Base-by-base conservation (phyloP, 1,140 invertebrate species). In the Heliconius nattereri region DNA sequence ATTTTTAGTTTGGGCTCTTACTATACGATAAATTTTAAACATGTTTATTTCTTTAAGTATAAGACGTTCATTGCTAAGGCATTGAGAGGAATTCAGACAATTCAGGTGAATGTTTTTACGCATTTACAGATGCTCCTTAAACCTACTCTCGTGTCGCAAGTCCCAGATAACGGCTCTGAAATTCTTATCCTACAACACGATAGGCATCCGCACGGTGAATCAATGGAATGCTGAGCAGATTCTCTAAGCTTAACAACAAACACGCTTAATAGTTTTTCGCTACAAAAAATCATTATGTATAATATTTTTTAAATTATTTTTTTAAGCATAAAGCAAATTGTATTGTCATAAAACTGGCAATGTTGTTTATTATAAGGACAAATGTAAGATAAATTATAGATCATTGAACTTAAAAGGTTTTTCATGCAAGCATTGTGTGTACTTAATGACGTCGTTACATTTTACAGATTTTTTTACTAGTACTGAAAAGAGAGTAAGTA, bases 401-500 rank as follows among this genome's bases (percentile, higher is more conserved):
- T 23, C 60, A 29, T 26, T 66, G 60, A 66, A 66, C 60, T 66
- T 66, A 29, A 66, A 66, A 66, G 3, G 60, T 66, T 66, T 66
- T 66, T 26, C 23, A 66, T 66, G 26, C 60, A 66, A 26, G 23
- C 26, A 66, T 66, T 66, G 60, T 66, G 23, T 26, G 60, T 66
- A 26, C 23, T 66, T 16, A 29, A 66, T 66, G 11, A 26, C 29
- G 57, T 66, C 23, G 57, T 66, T 60, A 60, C 9, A 60, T 60
- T 60, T 23, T 13, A 60, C 2, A 60, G n/a, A 26, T 60, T 66
- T 66, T 60, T 66, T 66, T 66, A 16, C 3, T 66, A 9, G 0
- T 23, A 26, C 26, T 29, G 60, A 57, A 73, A 78, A 71, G 66
- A 78, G 45, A 49, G 29, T 73, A 40, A 76, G 75, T 60, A 45